Evolutionary conservation across 2,888 invertebrate species (phyloP).

Genomic region (Rotaria magnacalcarata): DNA sequence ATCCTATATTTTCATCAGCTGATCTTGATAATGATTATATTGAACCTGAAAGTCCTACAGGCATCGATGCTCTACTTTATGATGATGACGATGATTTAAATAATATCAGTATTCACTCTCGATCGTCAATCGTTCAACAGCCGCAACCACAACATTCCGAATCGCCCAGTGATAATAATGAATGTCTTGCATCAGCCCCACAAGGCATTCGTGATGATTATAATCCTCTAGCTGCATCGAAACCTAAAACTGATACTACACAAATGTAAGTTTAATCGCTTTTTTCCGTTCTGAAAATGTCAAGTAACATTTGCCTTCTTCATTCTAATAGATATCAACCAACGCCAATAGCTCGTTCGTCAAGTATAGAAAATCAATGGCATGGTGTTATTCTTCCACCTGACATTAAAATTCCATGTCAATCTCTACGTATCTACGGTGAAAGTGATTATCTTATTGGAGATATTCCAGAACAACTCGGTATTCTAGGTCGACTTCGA

Average conservation of each 20-base stretch:
- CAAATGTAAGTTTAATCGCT: background rate
- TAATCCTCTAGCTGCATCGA: background rate
- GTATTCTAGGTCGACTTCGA: background rate
- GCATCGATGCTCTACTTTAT: background rate
- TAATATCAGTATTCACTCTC: background rate
- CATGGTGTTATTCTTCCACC: background rate
- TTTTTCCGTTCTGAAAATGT: background rate
- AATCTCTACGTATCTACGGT: background rate
- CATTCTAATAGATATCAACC: background rate
- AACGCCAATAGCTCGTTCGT: background rate
- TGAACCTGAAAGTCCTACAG: conserved; percentile 34
- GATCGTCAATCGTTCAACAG: background rate
- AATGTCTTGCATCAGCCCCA: background rate
- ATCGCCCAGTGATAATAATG: background rate
- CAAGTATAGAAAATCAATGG: background rate
- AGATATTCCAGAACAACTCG: conserved; percentile 8
- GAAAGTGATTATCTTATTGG: background rate
- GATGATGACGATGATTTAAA: conserved; percentile 34
- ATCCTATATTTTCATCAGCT: background rate
- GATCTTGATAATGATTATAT: conserved; percentile 33
- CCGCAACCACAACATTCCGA: background rate
- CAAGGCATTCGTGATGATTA: conserved; percentile 6
- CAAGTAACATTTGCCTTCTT: background rate
- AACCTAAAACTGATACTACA: background rate
- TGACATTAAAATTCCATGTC: conserved; percentile 4